Evolutionary conservation across 2,113 vertebrate genomes (phyloP), one percentile per base, ranked within the genome.

Genomic region (Datnioides undecimradiatus): DNA sequence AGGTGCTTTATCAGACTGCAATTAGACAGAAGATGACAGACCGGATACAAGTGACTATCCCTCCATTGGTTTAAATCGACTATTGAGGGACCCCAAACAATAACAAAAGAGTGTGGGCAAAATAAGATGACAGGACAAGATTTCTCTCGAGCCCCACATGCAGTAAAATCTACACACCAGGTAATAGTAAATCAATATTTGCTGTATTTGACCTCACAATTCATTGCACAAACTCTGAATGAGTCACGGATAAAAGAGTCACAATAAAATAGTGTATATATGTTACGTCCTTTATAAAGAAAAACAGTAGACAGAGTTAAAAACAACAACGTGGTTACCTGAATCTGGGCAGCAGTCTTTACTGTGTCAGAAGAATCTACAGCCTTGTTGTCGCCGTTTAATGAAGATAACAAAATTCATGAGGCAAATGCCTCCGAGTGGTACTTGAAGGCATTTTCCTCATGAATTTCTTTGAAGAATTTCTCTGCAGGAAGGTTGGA

Each of bases 321-420:
- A 51, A 41, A 3, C 40, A 5, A 5, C 34, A 58, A 67, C 31
- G 1, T 21, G 0, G 14, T 38, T 45, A 21, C 2, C 23, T 48
- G 21, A 46, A 46, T 25, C 33, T 25, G 14, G 0, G 29, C 11
- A 62, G 21, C n/a, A 43, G 19, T 65, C 19, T 5, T 2, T 16
- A 54, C 38, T 29, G 29, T 49, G 17, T 85, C 23, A 55, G 43
- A 33, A n/a, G n/a, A 49, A 34, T 77, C 62, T 52, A 65, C 55
- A 48, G 34, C 62, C 23, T 69, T 54, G 55, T 65, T 71, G 66
- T 67, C 34, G 73, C 11, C 14, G 72, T 83, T 78, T 87, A 84
- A 87, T 89, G 73, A 64, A 71, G 60, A 82, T 73, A 84, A 86
- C 73, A 84, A 55, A 81, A 85, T 84, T 85, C 68, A 78, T 75